phyloP scores from a whole-genome alignment of 2,113 vertebrate genomes.

The rat (Rattus norvegicus) region GRCr8 NC_086035.1:34818501-34819000 shows the following conservation, averaged over 20 bases:
- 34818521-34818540: not conserved
- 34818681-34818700: not conserved
- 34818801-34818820: slow-evolving; percentile 48
- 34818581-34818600: not conserved
- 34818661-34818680: not conserved
- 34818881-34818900: not conserved
- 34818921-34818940: not conserved
- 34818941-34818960: not conserved
- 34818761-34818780: slow-evolving; percentile 48
- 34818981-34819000: not conserved
- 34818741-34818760: slow-evolving; percentile 39
- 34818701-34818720: not conserved
- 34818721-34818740: not conserved
- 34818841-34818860: not conserved
- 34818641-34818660: not conserved
- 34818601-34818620: not conserved
- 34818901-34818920: not conserved
- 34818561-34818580: not conserved
- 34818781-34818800: not conserved
- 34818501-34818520: too few relatives aligned
- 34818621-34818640: not conserved
- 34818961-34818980: too few relatives aligned
- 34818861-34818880: not conserved
- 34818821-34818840: slow-evolving; percentile 28
- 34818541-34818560: not conserved